These are phyloP conservation scores for Mechanitis messenoides DNA, from an alignment of 2,888 invertebrate species.

Conservation along the genomic window DNA sequence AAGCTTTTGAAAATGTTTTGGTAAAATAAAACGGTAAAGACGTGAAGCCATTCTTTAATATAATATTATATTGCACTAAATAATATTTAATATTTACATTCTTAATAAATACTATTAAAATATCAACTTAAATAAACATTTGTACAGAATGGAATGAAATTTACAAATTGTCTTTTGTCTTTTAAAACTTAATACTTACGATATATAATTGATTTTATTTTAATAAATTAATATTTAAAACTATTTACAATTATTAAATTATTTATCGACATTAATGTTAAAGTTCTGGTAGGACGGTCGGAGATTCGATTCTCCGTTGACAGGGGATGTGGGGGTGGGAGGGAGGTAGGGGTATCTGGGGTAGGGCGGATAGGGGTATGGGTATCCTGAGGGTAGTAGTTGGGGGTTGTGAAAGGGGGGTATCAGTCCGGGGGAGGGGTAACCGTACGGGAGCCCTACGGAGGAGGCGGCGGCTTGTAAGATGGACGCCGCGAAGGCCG, in stretches of 20 bases:
- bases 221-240: constrained; percentile 17
- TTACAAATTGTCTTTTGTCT: constrained; percentile 26
- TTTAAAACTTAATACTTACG: constrained; percentile 6
- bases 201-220: constrained; percentile 9
- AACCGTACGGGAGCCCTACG: constrained; percentile 79
- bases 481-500: constrained; percentile 93
- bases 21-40: neutral
- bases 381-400: constrained; percentile 73
- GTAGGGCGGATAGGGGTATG: constrained; percentile 76
- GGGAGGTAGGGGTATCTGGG: constrained; percentile 75
- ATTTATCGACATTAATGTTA: constrained; percentile 69
- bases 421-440: constrained; percentile 76
- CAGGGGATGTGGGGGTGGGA: constrained; percentile 67
- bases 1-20: neutral
- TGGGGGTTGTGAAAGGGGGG: constrained; percentile 77
- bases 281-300: constrained; percentile 72
- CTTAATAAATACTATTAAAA: constrained; percentile 3
- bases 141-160: constrained; percentile 31
- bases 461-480: constrained; percentile 91
- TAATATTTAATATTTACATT: constrained; percentile 6
- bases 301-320: constrained; percentile 58
- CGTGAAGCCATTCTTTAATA: too few relatives aligned
- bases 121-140: constrained; percentile 12
- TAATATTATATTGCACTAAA: constrained; percentile 11
- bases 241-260: constrained; percentile 32